Percentiles rank a stretch among this genome's conserved stretches.
These are phyloP conservation scores for Zaprionus africanus DNA, from an alignment of 1,140 invertebrate genomes.

Conservation along the genomic window DNA sequence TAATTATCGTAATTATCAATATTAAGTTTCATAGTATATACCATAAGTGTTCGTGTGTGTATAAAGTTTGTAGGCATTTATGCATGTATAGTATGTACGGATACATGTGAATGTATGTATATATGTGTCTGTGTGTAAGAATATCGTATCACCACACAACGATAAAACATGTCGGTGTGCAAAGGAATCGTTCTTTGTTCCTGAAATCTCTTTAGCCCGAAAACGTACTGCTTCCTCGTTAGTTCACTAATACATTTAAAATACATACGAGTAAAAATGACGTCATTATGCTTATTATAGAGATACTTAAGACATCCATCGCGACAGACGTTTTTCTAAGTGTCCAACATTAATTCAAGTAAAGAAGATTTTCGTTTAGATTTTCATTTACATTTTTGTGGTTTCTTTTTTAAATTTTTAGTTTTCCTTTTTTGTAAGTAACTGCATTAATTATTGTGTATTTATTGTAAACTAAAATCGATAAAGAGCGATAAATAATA, in stretches of 20 bases:
- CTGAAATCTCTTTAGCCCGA: constrained; percentile 33
- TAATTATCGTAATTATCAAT: constrained; percentile 17
- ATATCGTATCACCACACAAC: constrained; percentile 50
- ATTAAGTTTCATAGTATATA: constrained; percentile 13
- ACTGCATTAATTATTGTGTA: constrained; percentile 31
- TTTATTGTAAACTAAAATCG: constrained; percentile 22
- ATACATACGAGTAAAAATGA: constrained; percentile 25
- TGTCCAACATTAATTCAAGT: constrained; percentile 21
- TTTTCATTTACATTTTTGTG: background rate
- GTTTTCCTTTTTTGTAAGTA: constrained; percentile 10
- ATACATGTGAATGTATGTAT: constrained; percentile 6
- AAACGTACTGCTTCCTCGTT: constrained; percentile 17
- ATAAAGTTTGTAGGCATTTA: constrained; percentile 5
- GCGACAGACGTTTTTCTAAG: background rate
- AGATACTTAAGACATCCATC: background rate
- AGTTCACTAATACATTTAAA: constrained; percentile 13
- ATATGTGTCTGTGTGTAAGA: constrained; percentile 6
- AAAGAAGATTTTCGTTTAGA: constrained; percentile 2
- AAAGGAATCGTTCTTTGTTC: constrained; percentile 30
- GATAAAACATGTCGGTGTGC: constrained; percentile 46
- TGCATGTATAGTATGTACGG: constrained; percentile 24
- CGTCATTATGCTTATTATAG: constrained; percentile 4
- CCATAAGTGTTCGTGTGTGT: constrained; percentile 20
- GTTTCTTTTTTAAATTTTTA: background rate
- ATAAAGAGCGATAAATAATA: constrained; percentile 38